Conservation (phyloP, 2,113 vertebrate genomes). For the Maccullochella peelii region DNA sequence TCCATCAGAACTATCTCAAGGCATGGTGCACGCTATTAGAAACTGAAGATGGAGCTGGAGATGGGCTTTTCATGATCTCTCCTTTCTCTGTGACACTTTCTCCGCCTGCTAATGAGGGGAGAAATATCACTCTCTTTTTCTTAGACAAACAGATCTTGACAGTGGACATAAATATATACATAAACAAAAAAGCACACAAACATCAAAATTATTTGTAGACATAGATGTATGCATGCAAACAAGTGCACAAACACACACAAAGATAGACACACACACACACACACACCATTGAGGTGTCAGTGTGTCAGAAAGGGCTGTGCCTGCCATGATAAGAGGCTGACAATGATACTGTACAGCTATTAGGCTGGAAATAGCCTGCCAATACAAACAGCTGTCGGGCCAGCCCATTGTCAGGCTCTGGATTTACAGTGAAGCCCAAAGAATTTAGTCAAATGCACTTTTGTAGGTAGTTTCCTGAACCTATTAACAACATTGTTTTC, state of each 20-base stretch:
- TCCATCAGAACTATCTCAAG: slow-evolving; percentile 75
- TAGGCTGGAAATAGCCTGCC: slow-evolving; percentile 94
- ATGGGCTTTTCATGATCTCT: slow-evolving; percentile 69
- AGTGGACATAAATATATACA: background rate
- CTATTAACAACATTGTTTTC: slow-evolving; percentile 69
- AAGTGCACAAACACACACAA: slow-evolving; percentile 12
- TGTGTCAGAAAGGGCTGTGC: slow-evolving; percentile 91
- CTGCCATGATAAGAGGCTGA: slow-evolving; percentile 93
- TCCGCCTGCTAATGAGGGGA: slow-evolving; percentile 38
- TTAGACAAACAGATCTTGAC: slow-evolving; percentile 24
- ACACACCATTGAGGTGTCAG: slow-evolving; percentile 84
- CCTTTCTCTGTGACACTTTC: slow-evolving; percentile 48
- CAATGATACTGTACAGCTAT: slow-evolving; percentile 95
- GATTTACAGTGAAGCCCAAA: slow-evolving; percentile 88
- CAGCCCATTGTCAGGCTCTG: slow-evolving; percentile 91
- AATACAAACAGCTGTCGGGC: slow-evolving; percentile 88
- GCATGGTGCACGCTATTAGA: slow-evolving; percentile 67
- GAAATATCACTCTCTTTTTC: slow-evolving; percentile 16
- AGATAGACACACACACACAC: background rate
- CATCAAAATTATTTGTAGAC: slow-evolving; percentile 20
- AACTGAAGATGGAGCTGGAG: slow-evolving; percentile 71
- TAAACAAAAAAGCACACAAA: background rate
- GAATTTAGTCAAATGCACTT: slow-evolving; percentile 70
- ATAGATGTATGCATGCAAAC: slow-evolving; percentile 15
- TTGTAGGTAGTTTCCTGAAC: slow-evolving; percentile 74